These are phyloP conservation scores for Microctenopoma steveboyesi DNA, from an alignment of 2,797 vertebrate genomes.

Conservation along the genomic window DNA sequence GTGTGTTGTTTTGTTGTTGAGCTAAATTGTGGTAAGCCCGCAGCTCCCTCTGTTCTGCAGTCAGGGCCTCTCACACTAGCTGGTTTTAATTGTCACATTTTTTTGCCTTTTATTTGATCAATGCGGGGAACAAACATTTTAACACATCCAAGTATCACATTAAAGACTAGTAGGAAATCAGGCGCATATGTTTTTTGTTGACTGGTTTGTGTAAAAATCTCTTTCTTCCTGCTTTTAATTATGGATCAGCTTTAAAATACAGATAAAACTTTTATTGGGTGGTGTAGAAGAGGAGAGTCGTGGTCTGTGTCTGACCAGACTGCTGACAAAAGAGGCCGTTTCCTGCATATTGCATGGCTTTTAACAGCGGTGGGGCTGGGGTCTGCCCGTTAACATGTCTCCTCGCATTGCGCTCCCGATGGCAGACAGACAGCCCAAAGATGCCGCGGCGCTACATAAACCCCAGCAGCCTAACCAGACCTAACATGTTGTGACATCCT, in stretches of 20 bases:
- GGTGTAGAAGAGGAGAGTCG: constrained; percentile 72
- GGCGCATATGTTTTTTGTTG: constrained; percentile 75
- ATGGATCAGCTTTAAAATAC: constrained; percentile 84
- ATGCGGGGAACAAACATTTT: not conserved
- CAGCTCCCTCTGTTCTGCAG: constrained; percentile 47
- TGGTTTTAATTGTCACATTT: constrained; percentile 29
- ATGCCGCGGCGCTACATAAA: constrained; percentile 75
- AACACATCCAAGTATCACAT: not conserved
- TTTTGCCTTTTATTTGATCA: not conserved
- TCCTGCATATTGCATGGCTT: constrained; percentile 85
- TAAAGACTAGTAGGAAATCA: constrained; percentile 36
- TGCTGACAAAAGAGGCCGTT: constrained; percentile 83
- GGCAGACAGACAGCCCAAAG: constrained; percentile 77
- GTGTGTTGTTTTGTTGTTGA: constrained; percentile 79
- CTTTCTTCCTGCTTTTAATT: constrained; percentile 82
- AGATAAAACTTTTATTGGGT: constrained; percentile 85
- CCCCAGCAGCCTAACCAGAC: constrained; percentile 61
- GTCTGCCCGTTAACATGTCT: constrained; percentile 84
- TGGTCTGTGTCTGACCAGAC: constrained; percentile 74
- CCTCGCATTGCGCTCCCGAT: constrained; percentile 75
- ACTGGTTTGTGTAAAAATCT: constrained; percentile 74
- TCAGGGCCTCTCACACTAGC: constrained; percentile 39
- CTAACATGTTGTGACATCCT: constrained; percentile 79
- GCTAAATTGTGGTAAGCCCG: constrained; percentile 72
- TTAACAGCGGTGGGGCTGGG: constrained; percentile 79